A percentile compares a stretch with the other conserved stretches of the same genome.
phyloP scores from a whole-genome alignment of 2,797 vertebrate species.

The Sebastes nivosus region DNA sequence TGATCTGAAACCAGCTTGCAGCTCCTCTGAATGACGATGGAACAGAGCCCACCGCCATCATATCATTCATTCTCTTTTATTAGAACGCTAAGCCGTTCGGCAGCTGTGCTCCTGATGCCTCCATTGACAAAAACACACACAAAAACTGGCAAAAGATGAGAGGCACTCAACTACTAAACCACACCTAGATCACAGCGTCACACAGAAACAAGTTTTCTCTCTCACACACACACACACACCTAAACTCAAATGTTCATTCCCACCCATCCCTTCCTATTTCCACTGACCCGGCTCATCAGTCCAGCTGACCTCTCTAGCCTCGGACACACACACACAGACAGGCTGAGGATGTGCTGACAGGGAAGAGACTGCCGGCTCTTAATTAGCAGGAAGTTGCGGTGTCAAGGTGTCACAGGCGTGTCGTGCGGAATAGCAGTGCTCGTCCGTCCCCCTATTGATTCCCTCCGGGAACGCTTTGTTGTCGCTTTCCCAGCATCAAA shows the following conservation, averaged over 20 bases:
- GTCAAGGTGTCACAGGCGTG: conserved; percentile 83
- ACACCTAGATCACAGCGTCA: conserved; percentile 48
- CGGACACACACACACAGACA: conserved; percentile 19
- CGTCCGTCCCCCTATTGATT: conserved; percentile 68
- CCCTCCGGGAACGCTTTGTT: conserved; percentile 74
- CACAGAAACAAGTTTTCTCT: conserved; percentile 19
- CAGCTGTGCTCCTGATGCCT: conserved; percentile 59
- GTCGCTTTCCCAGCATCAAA: conserved; percentile 68
- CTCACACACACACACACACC: neutral
- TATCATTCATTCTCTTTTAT: conserved; percentile 50
- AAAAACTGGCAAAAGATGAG: conserved; percentile 64
- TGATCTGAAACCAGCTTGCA: conserved; percentile 30
- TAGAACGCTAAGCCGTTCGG: conserved; percentile 39
- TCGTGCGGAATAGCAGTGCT: conserved; percentile 48
- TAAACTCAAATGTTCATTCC: conserved; percentile 52
- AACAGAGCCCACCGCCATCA: conserved; percentile 5
- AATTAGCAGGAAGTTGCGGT: conserved; percentile 87
- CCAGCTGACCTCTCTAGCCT: conserved; percentile 60
- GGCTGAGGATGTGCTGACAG: conserved; percentile 74
- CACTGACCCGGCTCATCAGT: conserved; percentile 60
- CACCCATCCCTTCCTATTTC: conserved; percentile 77
- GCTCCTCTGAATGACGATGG: conserved; percentile 12
- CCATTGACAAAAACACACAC: conserved; percentile 51
- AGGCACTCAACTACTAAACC: conserved; percentile 34
- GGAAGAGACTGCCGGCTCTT: conserved; percentile 81